Evolutionary conservation across 2,888 invertebrate species (phyloP), one percentile per base, ranked within the genome.

Genomic region (Drosophila leonis): DNA sequence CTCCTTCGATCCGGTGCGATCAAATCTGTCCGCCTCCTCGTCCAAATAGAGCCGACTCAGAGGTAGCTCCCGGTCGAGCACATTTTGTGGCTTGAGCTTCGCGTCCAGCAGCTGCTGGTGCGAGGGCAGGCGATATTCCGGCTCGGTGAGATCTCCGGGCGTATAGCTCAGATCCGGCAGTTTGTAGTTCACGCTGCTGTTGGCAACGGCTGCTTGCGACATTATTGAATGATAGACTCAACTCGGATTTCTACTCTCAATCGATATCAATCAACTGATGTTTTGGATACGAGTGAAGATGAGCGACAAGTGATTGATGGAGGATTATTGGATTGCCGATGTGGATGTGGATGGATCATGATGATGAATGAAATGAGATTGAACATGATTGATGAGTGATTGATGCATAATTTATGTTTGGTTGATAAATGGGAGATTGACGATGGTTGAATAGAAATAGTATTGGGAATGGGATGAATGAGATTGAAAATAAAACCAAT

Each of bases 91-190:
- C 42, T 20, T 31, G 24, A 81, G 73, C 56, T 90, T 90, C 44
- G 90, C 87, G 27, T 91, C 82, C 20, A 91, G 65, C 35, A 92
- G 82, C 46, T 92, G 82, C 49, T 93, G 84, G 42, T 94, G 91
- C 54, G 92, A 92, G 20, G 92, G 77, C 64, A 93, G 91, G 24
- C 93, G 93, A 63, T 93, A 88, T 51, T 93, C 90, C 13, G 90
- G 90, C 15, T 93, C 92, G 4, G 94, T 94, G 8, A 94, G 90
- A 72, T 94, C 94, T 1, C 94, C 94, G 8, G 94, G 94, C 27
- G 93, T 91, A 68, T 94, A 94, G 68, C 91, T 90, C 64, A 92
- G 81, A 74, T 92, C 90, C 65, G 75, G 75, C 20, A 75, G 59
- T 20, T 70, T 78, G 63, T 70, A 78, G 54, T 46, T 65, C 10